Conservation (phyloP, 2,797 vertebrate species). For the Corythornis leucogaster region DNA sequence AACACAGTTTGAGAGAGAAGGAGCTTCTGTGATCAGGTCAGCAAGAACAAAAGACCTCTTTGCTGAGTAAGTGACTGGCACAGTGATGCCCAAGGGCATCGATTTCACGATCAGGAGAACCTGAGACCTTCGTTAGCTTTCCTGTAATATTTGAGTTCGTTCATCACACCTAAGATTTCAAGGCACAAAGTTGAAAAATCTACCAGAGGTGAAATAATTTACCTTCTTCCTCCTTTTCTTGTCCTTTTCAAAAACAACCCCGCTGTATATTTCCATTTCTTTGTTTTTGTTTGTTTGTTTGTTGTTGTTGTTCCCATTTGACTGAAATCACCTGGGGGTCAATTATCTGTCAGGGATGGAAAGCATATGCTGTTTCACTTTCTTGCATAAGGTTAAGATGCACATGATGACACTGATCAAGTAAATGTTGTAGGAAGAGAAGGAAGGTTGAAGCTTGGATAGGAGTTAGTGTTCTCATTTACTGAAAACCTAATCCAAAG, state of each 20-base stretch:
- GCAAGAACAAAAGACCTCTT: background rate
- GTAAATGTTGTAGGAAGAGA: conserved; percentile 72
- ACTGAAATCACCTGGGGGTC: conserved; percentile 86
- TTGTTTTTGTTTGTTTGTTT: background rate
- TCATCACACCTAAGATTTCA: conserved; percentile 34
- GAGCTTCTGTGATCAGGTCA: background rate
- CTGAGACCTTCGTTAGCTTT: background rate
- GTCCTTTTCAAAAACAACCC: background rate
- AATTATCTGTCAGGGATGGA: conserved; percentile 86
- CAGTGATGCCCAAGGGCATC: background rate
- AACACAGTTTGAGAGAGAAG: background rate
- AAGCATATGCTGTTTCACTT: conserved; percentile 82
- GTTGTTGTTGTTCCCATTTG: conserved; percentile 61
- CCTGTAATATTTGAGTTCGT: background rate
- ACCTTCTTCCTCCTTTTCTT: background rate
- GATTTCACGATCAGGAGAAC: background rate
- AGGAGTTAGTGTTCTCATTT: conserved; percentile 4
- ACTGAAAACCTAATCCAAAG: background rate
- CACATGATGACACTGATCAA: conserved; percentile 85
- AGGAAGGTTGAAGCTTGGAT: background rate
- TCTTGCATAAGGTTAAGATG: conserved; percentile 90
- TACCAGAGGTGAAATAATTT: conserved; percentile 24
- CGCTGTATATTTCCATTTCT: background rate
- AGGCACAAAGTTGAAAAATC: conserved; percentile 29
- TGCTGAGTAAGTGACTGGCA: background rate